phyloP scores from a whole-genome alignment of 1,140 invertebrate species.

The Drosophila fuyamai region DNA sequence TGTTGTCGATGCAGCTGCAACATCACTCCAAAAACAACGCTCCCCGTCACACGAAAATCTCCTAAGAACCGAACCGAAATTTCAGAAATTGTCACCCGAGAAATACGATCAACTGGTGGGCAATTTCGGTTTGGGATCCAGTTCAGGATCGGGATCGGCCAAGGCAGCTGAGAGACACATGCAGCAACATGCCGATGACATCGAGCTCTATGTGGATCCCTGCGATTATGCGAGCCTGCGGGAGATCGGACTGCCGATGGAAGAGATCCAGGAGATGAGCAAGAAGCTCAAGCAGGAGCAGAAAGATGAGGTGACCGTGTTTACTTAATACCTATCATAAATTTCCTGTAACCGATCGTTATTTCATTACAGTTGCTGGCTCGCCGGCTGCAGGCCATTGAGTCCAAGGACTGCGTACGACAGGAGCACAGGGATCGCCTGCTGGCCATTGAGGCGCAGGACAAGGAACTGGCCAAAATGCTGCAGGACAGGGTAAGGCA shows the following conservation, averaged over 20 bases:
- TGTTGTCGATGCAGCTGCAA: constrained; percentile 45
- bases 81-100: constrained; percentile 83
- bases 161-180: constrained; percentile 71
- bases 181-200: constrained; percentile 79
- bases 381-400: constrained; percentile 86
- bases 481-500: constrained; percentile 91
- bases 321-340: no score
- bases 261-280: constrained; percentile 87
- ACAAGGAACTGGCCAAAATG: constrained; percentile 94
- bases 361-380: constrained; percentile 84
- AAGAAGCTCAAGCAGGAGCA: constrained; percentile 87
- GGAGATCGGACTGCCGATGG: constrained; percentile 86
- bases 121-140: constrained; percentile 50
- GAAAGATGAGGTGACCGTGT: constrained; percentile 85
- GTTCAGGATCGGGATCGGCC: constrained; percentile 10
- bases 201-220: constrained; percentile 82
- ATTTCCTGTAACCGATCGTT: background rate
- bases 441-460: constrained; percentile 95
- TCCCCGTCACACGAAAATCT: constrained; percentile 80
- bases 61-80: constrained; percentile 80
- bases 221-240: constrained; percentile 84
- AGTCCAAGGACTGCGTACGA: constrained; percentile 86
- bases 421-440: constrained; percentile 86
- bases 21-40: constrained; percentile 43
- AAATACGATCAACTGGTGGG: constrained; percentile 82